A percentile compares a stretch with the other conserved stretches of the same genome.
Evolutionary conservation across 2,113 vertebrate species (phyloP).

Genomic region (Scatophagus argus): DNA sequence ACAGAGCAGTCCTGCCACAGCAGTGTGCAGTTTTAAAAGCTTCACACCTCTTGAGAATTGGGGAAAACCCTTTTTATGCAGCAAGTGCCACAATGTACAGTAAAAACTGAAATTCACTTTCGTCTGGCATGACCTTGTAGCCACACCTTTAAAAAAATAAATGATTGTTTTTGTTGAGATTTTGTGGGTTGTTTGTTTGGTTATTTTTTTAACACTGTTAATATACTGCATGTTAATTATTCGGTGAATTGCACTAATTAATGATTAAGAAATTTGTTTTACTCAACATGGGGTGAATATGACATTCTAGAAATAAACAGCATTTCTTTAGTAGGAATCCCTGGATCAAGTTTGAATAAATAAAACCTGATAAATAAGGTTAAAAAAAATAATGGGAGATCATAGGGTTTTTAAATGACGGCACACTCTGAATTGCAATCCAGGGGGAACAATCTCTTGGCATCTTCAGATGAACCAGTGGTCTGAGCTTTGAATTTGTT

Average conservation of each 20-base stretch:
- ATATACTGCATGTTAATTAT: neutral
- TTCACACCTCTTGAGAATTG: constrained; percentile 15
- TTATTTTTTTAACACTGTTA: neutral
- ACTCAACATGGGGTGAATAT: neutral
- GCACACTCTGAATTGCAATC: constrained; percentile 21
- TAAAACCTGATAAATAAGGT: neutral
- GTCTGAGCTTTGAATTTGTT: constrained; percentile 56
- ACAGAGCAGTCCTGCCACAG: neutral
- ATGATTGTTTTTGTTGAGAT: neutral
- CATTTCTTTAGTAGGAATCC: neutral
- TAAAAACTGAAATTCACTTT: neutral
- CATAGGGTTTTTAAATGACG: neutral
- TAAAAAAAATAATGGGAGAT: neutral
- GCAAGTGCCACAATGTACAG: neutral
- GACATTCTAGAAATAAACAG: neutral
- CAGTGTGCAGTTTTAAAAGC: constrained; percentile 3
- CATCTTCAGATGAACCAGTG: constrained; percentile 57
- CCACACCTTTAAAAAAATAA: neutral
- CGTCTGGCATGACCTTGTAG: neutral
- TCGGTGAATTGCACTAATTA: no score
- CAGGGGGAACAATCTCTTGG: constrained; percentile 54
- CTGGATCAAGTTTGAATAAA: neutral
- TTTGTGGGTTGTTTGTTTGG: no score
- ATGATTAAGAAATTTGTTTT: neutral
- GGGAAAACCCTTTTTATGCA: constrained; percentile 22